These are phyloP conservation scores for Lamellibrachia luymesi DNA, from an alignment of 1,140 invertebrate genomes.

Conservation along the genomic window DNA sequence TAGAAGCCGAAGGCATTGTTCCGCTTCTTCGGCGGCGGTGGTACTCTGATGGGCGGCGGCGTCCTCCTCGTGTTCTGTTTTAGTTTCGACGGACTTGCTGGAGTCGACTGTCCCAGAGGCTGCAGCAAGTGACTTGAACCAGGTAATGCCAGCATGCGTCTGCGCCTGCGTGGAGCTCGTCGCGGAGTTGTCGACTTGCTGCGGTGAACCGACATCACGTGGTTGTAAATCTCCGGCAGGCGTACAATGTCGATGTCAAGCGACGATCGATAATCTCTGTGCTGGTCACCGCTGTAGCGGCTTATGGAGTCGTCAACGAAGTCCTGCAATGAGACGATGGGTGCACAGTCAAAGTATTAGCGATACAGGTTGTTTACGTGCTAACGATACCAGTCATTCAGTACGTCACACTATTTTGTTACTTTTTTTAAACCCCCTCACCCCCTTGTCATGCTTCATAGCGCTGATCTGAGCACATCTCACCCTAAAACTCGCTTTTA, in stretches of 20 bases:
- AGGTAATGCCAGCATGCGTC: background rate
- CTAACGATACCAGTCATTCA: too few species aligned
- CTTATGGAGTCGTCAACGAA: background rate
- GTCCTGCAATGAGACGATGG: background rate
- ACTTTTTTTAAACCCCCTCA: too few species aligned
- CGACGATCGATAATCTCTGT: background rate
- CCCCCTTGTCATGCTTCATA: too few species aligned
- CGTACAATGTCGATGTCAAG: background rate
- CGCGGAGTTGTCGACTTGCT: background rate
- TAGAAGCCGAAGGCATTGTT: background rate
- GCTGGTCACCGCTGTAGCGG: background rate
- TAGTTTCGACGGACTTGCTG: background rate
- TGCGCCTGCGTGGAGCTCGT: background rate
- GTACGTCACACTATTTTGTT: too few species aligned
- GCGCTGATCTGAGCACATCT: too few species aligned
- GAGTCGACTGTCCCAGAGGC: background rate
- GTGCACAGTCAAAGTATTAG: background rate
- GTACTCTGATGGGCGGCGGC: background rate
- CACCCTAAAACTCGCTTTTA: too few species aligned
- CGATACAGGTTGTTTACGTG: background rate
- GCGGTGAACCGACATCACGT: background rate
- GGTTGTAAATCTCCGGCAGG: background rate
- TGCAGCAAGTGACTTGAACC: background rate
- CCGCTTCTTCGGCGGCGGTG: background rate
- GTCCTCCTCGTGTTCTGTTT: background rate